Percentiles rank a stretch among this genome's conserved stretches.
Conservation (phyloP, 2,113 vertebrate genomes). For the Emydocephalus ijimae region DNA sequence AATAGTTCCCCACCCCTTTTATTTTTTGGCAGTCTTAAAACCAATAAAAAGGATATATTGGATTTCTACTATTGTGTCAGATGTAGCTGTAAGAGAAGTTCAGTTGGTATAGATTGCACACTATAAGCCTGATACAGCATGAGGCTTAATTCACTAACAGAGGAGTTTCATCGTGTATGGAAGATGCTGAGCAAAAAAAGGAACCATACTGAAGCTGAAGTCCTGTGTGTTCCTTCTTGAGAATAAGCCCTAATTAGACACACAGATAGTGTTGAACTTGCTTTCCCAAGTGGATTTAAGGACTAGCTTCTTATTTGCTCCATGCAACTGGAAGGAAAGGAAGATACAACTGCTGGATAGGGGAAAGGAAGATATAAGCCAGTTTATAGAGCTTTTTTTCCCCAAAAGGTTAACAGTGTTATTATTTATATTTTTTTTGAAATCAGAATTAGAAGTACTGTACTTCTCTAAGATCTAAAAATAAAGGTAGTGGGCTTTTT, state of each 20-base stretch:
- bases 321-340: conserved; percentile 26
- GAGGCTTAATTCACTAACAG: conserved; percentile 44
- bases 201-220: neutral
- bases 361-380: neutral
- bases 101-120: neutral
- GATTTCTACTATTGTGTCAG: neutral
- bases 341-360: neutral
- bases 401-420: conserved; percentile 29
- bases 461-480: neutral
- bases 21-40: neutral
- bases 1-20: neutral
- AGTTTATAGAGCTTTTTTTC: neutral
- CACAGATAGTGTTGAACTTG: neutral
- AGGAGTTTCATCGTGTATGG: conserved; percentile 37
- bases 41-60: neutral
- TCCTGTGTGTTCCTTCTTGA: neutral
- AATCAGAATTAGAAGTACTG: neutral
- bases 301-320: conserved; percentile 1
- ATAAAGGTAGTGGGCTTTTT: neutral
- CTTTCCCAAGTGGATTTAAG: conserved; percentile 16
- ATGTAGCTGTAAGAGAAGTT: neutral
- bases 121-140: neutral
- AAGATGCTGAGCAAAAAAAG: neutral
- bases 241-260: neutral
- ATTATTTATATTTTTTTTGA: neutral